Base-by-base conservation (phyloP, 1,140 invertebrate species). In the Sinella curviseta region DNA sequence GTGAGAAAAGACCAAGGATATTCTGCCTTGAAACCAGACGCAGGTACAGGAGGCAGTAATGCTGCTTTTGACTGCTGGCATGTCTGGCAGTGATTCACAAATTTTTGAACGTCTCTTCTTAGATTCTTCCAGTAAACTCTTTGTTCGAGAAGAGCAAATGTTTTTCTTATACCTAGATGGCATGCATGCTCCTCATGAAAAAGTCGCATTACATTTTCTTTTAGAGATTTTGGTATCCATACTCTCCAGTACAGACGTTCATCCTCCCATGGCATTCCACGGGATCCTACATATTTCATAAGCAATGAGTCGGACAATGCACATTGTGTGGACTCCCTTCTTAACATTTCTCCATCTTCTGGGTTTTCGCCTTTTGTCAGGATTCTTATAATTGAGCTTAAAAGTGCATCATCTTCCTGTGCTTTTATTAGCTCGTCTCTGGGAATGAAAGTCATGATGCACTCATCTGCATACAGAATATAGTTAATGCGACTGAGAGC, bases 1-100 rank as follows among this genome's bases (percentile, higher is more conserved):
- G 81, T 55, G 20, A 84, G n/a, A 20, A 55, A 73, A 24, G 83
- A 74, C 83, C 83, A 84, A 20, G 79, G 83, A 12, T n/a, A 14
- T 24, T 74, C 70, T 1, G 73, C 24, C 1, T 0, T 31, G 17
- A 26, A 4, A 20, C 17, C 33, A 35, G 36, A 73, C 1, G 28
- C 26, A n/a, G 31, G 17, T 16, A 20, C 17, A 24, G 67, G 70
- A 57, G 34, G 3, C 17, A 34, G 26, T 55, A 2, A 16, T 4
- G n/a, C 3, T 8, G 74, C 3, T 54, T 75, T 75, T 20, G 39
- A 20, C 31, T 75, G 17, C 24, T 76, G 74, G 24, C 78, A 79
- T n/a, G 20, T 20, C 16, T 26, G 1, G 28, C 78, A 79, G 14
- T n/a, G 31, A 20, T 26, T 67, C n/a, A 76, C 74, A 33, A 24